Percentiles rank a stretch among this genome's conserved stretches.
phyloP scores from a whole-genome alignment of 2,113 vertebrate genomes.

The Paralichthys olivaceus region DNA sequence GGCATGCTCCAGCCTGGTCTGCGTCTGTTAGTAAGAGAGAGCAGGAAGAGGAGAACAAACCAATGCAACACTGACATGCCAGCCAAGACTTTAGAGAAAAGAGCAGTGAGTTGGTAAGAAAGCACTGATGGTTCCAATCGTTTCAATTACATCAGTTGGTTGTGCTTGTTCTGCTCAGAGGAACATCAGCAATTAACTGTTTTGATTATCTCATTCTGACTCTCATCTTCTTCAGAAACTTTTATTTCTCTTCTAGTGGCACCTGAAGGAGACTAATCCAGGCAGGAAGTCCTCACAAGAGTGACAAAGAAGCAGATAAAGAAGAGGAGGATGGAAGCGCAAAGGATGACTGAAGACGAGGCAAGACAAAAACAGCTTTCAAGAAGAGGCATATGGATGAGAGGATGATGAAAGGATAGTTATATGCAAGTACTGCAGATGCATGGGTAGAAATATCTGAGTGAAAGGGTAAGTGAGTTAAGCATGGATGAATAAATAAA shows the following conservation, averaged over 20 bases:
- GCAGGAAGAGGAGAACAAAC: conserved; percentile 91
- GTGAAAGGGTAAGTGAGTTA: neutral
- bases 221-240: neutral
- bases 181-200: neutral
- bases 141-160: conserved; percentile 9
- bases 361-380: conserved; percentile 7
- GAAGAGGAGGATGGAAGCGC: conserved; percentile 12
- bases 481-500: conserved; percentile 31
- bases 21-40: conserved; percentile 97
- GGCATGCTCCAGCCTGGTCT: conserved; percentile 99
- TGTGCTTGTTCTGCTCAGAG: conserved; percentile 10
- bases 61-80: conserved; percentile 95
- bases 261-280: conserved; percentile 11
- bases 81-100: conserved; percentile 71
- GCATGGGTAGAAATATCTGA: neutral
- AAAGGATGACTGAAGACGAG: neutral
- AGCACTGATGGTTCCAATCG: conserved; percentile 15
- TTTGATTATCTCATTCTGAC: conserved; percentile 17
- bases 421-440: conserved; percentile 15
- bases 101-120: conserved; percentile 22
- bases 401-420: conserved; percentile 12
- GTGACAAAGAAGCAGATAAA: conserved; percentile 25
- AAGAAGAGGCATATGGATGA: conserved; percentile 16
- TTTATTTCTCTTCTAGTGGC: neutral
- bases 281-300: conserved; percentile 1